Conservation (phyloP, 2,113 vertebrate genomes). For the Siphamia tubifer region DNA sequence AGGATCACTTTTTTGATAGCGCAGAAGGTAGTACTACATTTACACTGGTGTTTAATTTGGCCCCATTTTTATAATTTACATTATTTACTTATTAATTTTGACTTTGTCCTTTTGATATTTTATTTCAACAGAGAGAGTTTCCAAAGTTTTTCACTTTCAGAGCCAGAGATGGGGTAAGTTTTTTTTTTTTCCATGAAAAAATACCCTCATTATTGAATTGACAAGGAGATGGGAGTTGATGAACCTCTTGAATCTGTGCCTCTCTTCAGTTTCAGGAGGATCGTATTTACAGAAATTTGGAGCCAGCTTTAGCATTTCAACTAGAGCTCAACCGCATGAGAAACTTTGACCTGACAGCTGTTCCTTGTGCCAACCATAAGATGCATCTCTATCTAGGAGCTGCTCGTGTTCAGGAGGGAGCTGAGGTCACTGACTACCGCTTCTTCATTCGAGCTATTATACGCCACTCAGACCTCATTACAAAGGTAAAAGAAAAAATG, state of each 20-base stretch:
- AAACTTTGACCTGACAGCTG: conserved; percentile 88
- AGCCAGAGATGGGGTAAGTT: conserved; percentile 90
- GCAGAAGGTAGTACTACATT: conserved; percentile 85
- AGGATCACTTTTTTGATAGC: conserved; percentile 94
- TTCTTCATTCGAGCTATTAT: conserved; percentile 94
- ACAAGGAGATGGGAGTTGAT: background rate
- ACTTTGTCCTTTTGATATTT: background rate
- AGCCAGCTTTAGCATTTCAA: conserved; percentile 96
- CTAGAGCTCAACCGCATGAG: conserved; percentile 96
- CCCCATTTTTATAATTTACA: background rate
- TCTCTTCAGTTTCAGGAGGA: conserved; percentile 91
- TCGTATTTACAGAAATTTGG: conserved; percentile 95
- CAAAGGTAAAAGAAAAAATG: conserved; percentile 79
- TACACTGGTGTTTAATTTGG: background rate
- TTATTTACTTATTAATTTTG: background rate
- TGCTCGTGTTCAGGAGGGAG: conserved; percentile 85
- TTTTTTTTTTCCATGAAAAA: background rate
- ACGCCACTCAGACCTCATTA: conserved; percentile 92
- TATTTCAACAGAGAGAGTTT: conserved; percentile 88
- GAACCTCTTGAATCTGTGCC: background rate
- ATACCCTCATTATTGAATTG: background rate
- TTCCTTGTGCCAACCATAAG: conserved; percentile 94
- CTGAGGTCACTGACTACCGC: conserved; percentile 89
- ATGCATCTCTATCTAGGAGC: conserved; percentile 95
- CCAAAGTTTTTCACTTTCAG: conserved; percentile 98